Evolutionary conservation across 2,888 invertebrate species (phyloP).

Genomic region (Belgica antarctica): DNA sequence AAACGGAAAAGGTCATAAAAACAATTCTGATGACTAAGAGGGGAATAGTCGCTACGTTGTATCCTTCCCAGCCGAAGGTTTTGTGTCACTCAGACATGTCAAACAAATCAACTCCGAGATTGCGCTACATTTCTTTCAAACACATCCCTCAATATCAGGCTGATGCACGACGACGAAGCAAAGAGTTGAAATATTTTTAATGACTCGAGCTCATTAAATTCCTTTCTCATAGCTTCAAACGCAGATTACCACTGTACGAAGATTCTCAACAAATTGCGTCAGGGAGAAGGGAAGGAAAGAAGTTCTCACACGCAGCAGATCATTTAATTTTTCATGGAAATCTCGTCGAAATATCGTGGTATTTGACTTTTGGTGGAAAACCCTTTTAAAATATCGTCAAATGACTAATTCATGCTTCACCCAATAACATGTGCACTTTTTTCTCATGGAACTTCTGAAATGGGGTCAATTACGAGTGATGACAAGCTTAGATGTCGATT

Average conservation of each 20-base stretch:
- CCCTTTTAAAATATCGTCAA: conserved; percentile 30
- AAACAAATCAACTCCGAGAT: neutral
- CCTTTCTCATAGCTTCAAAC: neutral
- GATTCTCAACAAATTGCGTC: conserved; percentile 11
- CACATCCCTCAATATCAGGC: neutral
- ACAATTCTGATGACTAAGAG: conserved; percentile 20
- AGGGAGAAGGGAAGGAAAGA: conserved; percentile 16
- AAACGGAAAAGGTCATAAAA: conserved; percentile 43
- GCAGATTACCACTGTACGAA: neutral
- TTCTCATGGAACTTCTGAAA: conserved; percentile 38
- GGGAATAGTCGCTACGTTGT: neutral
- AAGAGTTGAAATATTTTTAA: conserved; percentile 32
- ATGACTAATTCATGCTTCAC: conserved; percentile 36
- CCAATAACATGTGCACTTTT: conserved; percentile 36
- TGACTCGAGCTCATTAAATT: conserved; percentile 41
- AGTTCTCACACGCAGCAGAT: conserved; percentile 41
- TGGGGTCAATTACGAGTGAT: too few relatives aligned
- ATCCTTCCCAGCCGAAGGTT: neutral
- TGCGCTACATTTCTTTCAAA: too few relatives aligned
- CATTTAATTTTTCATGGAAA: conserved; percentile 41
- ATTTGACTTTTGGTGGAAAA: conserved; percentile 40
- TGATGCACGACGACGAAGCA: too few relatives aligned
- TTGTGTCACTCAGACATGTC: neutral
- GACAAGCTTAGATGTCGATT: too few relatives aligned
- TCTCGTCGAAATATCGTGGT: conserved; percentile 28